Evolutionary conservation across 2,113 vertebrate species (phyloP).

Genomic region (Apodemus speciosus): DNA sequence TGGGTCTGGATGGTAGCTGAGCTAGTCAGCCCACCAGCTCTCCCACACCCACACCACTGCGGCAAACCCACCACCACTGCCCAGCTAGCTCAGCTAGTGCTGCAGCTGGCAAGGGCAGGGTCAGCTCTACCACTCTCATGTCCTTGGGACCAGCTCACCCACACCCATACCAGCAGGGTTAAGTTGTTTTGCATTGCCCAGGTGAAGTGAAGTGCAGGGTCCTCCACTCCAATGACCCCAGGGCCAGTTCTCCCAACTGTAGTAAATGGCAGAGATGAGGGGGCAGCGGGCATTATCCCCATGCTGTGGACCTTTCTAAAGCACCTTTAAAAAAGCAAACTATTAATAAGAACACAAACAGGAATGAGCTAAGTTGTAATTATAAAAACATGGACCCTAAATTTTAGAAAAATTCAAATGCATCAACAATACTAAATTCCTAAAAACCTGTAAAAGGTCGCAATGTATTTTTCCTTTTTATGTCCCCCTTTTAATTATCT

Average conservation of each 20-base stretch:
- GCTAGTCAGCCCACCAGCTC: not conserved
- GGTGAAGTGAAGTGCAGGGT: not conserved
- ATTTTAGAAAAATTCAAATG: conserved; percentile 45
- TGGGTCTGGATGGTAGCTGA: not conserved
- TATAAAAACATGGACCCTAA: conserved; percentile 41
- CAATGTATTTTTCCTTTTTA: not conserved
- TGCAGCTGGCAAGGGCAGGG: too few relatives aligned
- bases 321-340: conserved; percentile 65
- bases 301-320: conserved; percentile 64
- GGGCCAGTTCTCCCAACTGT: not conserved
- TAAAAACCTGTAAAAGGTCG: not conserved
- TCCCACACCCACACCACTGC: not conserved
- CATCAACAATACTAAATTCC: conserved; percentile 11
- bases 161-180: not conserved
- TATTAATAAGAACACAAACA: conserved; percentile 74
- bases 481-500: not conserved
- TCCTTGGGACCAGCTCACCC: not conserved
- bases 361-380: conserved; percentile 56
- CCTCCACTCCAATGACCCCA: not conserved
- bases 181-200: not conserved
- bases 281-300: not conserved
- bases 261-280: not conserved
- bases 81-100: too few relatives aligned
- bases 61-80: not conserved
- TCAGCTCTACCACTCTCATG: too few relatives aligned